These are phyloP conservation scores for Rhamphomyia laevipes DNA, from an alignment of 2,888 invertebrate species.

Conservation along the genomic window DNA sequence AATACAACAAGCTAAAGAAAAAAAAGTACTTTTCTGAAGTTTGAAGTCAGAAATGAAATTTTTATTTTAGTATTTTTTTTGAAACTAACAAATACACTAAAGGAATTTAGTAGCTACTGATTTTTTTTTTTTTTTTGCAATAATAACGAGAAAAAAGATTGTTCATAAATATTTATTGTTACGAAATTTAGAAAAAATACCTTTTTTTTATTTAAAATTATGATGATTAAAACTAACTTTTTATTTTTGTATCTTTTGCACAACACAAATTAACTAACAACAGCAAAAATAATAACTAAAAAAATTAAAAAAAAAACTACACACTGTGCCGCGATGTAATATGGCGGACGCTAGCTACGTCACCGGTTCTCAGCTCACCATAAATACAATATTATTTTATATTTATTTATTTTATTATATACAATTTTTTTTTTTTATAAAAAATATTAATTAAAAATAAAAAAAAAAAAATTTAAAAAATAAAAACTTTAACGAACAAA, in stretches of 20 bases:
- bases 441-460: too few species aligned
- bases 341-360: slow-evolving; percentile 40
- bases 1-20: neutral
- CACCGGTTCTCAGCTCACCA: slow-evolving; percentile 31
- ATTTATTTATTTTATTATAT: too few species aligned
- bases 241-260: neutral
- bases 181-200: neutral
- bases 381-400: too few species aligned
- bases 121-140: neutral
- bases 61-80: neutral
- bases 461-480: too few species aligned
- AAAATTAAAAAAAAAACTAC: slow-evolving; percentile 16
- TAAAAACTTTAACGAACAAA: too few species aligned
- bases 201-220: neutral
- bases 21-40: too few species aligned
- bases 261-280: too few species aligned
- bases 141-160: neutral
- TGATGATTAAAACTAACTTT: neutral
- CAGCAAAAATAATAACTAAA: too few species aligned
- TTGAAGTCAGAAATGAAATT: too few species aligned
- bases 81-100: neutral
- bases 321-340: slow-evolving; percentile 37
- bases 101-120: neutral
- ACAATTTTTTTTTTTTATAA: too few species aligned
- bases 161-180: too few species aligned